Conservation (phyloP, 2,888 invertebrate species). For the Auanema sp. region DNA sequence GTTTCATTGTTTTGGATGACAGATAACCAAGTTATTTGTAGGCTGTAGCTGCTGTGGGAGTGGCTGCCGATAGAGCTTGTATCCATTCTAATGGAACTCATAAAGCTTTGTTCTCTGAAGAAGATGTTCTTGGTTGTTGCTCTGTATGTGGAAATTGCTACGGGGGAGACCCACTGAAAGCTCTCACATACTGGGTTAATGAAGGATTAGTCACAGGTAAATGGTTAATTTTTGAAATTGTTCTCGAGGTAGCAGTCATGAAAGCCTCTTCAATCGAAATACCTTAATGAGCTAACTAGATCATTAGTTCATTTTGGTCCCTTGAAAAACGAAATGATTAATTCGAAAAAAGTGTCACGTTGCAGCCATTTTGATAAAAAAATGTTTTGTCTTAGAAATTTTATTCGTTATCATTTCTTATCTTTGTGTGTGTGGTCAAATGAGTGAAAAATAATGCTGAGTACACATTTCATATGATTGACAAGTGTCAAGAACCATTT, state of each 20-base stretch:
- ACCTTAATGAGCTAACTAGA: no score
- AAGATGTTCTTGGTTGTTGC: constrained; percentile 60
- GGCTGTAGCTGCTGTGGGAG: constrained; percentile 61
- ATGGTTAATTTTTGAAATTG: no score
- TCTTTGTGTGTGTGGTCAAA: no score
- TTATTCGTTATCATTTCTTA: no score
- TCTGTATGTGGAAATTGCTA: constrained; percentile 61
- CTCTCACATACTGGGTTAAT: constrained; percentile 60
- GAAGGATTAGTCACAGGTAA: constrained; percentile 59
- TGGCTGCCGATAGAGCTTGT: constrained; percentile 61
- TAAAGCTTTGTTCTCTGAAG: constrained; percentile 41
- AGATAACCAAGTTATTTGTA: constrained; percentile 16
- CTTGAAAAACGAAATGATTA: not conserved
- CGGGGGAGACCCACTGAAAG: constrained; percentile 63
- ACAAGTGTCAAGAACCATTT: no score
- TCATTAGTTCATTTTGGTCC: not conserved
- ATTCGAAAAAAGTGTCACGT: not conserved
- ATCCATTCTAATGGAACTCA: constrained; percentile 61
- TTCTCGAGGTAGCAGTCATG: no score
- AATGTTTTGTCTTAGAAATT: no score
- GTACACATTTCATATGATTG: no score
- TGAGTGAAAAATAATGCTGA: no score
- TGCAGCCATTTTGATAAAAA: no score
- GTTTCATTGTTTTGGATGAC: not conserved
- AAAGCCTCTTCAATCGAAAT: no score